Conservation (phyloP, 2,113 vertebrate genomes). For the Peromyscus maniculatus region DNA sequence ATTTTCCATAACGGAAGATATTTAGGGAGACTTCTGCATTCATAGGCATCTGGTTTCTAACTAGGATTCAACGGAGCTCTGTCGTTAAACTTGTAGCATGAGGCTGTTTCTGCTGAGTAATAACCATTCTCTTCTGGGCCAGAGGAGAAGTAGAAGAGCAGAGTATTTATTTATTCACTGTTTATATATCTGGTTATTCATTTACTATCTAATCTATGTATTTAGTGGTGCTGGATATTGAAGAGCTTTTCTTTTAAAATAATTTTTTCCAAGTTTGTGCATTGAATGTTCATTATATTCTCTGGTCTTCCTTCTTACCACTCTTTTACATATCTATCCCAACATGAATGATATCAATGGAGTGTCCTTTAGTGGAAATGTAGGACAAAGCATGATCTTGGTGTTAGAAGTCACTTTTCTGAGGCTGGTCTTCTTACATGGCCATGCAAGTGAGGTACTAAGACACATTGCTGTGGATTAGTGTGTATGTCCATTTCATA, state of each 20-base stretch:
- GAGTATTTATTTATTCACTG: neutral
- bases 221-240: neutral
- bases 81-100: neutral
- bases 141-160: neutral
- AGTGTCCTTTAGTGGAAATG: neutral
- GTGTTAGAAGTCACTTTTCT: neutral
- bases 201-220: no score
- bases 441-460: neutral
- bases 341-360: neutral
- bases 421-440: neutral
- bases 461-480: neutral
- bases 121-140: neutral
- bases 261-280: neutral
- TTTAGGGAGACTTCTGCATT: neutral
- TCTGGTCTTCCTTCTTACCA: neutral
- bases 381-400: neutral
- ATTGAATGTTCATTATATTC: neutral
- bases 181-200: neutral
- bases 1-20: neutral
- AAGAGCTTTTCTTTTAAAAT: neutral
- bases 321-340: neutral
- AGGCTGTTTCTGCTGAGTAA: neutral
- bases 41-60: neutral
- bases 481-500: neutral
- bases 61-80: neutral